Base-by-base conservation (phyloP, 2,888 invertebrate species). In the Salpingus planirostris region DNA sequence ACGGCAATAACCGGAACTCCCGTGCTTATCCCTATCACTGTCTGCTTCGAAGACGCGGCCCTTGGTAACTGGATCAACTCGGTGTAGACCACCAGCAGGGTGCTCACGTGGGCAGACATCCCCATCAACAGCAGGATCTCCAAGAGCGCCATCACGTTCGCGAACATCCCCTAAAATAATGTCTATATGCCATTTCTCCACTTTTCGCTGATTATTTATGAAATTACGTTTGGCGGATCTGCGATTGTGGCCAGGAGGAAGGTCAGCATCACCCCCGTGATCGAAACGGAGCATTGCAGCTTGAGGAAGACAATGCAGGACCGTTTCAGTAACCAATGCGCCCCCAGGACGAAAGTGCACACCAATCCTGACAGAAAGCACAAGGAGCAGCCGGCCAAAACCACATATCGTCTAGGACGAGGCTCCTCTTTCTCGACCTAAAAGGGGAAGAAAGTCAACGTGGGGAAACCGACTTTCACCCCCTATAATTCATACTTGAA, bases 71-170 rank as follows among this genome's bases (percentile, higher is more conserved):
- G 70, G 3, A 78, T 76, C 26, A 81, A 63, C 57, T 82, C 80
- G 0, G 80, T 77, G 47, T 80, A 81, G 42, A 82, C 70, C 38
- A 81, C 69, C 29, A 83, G 64, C 21, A 81, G 73, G 55, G 78
- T 79, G 22, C 81, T 80, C 38, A 82, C 72, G 41, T 82, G 74
- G 12, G 81, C 78, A 4, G 80, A 80, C 59, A 80, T 72, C 1
- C 76, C 78, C 8, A 78, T 65, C 55, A 80, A 70, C 52, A 82
- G 62, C 64, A 78, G 69, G 25, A 74, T 72, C 55, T 79, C 77
- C 47, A 80, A 28, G 22, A 38, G 15, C 14, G 38, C 25, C 28
- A 38, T 10, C 6, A 38, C 31, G 10, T n/a, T 23, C 7, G 31
- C 10, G 14, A 34, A 35, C 34, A 35, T 27, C 6, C 18, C 11